Base-by-base conservation (phyloP, 2,113 vertebrate genomes). In the Phycodurus eques region DNA sequence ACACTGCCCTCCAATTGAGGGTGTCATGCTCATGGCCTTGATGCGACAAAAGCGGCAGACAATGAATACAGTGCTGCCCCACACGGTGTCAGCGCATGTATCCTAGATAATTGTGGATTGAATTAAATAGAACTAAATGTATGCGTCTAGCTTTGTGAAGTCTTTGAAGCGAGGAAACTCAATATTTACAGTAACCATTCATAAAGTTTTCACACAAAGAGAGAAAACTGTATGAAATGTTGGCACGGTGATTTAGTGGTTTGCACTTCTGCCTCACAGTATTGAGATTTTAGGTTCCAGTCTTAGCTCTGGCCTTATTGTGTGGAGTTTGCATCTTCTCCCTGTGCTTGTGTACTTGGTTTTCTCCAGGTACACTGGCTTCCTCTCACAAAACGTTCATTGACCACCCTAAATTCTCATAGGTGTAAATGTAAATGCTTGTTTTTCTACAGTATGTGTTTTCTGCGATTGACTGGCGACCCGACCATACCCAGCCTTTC, bases 11-110 rank as follows among this genome's bases (percentile, higher is more conserved):
- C 71, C 74, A 61, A 33, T 73, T 74, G 76, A 81, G 79, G 78
- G 74, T 84, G 71, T 74, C 81, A 88, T 78, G 80, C 84, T 83
- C 85, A 85, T 87, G 82, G 83, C 80, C 81, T 83, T 54, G 71
- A 77, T 79, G 64, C 71, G 78, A 51, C 82, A 65, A 87, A 87
- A 81, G 82, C 83, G 71, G 67, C 69, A 83, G 44, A 80, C 81
- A 73, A 80, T 73, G 78, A 81, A 83, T 79, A 87, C 80, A 88
- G 80, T 84, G 81, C 65, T 6, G 20, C 70, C 80, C 83, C 74
- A 83, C 84, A 73, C 61, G 57, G 78, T 67, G 84, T 72, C 76
- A 80, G 76, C 57, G 80, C 79, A 82, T 78, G 56, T 69, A 73
- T 57, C 77, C 74, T 27, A 27, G 1, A 27, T 27, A 27, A 27